phyloP scores from a whole-genome alignment of 2,113 vertebrate species.

The Raja brachyura region DNA sequence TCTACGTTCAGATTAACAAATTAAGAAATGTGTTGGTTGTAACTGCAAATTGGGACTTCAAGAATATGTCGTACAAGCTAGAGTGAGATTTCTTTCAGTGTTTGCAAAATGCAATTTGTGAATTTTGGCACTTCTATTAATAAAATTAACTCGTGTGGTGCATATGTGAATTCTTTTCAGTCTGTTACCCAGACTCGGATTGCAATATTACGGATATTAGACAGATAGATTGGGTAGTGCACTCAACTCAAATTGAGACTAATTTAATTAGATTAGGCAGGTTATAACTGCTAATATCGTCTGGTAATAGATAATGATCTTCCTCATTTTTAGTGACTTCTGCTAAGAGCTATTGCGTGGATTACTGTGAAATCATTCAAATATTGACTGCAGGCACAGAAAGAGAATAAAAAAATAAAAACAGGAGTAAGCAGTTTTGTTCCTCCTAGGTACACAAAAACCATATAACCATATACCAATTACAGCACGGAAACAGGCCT shows the following conservation, averaged over 20 bases:
- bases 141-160: not conserved
- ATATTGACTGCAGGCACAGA: not conserved
- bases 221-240: not conserved
- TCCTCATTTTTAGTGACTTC: conserved; percentile 14
- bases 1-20: not conserved
- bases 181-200: not conserved
- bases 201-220: not conserved
- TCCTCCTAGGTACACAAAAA: too few relatives aligned
- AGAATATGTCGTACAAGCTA: not conserved
- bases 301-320: conserved; percentile 12
- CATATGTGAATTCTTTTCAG: not conserved
- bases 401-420: too few relatives aligned
- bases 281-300: conserved; percentile 7
- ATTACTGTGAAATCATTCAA: not conserved
- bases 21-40: not conserved
- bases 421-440: too few relatives aligned
- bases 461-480: too few relatives aligned
- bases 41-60: not conserved
- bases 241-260: not conserved
- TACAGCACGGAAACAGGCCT: too few relatives aligned
- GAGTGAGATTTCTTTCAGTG: not conserved
- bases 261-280: conserved; percentile 27
- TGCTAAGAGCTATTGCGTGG: not conserved
- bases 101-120: not conserved
- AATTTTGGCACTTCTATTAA: not conserved